phyloP scores from a whole-genome alignment of 2,113 vertebrate species.

The Ptilorrhoa leucosticta region DNA sequence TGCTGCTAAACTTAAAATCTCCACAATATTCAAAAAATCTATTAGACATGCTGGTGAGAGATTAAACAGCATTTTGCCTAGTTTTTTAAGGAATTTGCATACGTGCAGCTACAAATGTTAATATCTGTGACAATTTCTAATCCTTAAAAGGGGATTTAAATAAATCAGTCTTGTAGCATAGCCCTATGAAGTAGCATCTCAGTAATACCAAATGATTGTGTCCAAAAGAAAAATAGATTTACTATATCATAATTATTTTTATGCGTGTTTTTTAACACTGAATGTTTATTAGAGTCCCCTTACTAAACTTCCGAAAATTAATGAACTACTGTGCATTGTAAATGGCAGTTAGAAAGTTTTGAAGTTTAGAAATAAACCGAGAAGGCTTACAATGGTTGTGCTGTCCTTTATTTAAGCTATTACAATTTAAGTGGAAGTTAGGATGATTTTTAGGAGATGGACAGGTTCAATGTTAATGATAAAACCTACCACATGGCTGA shows the following conservation, averaged over 20 bases:
- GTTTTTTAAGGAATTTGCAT: slow-evolving; percentile 22
- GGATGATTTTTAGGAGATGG: not conserved
- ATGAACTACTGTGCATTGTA: not conserved
- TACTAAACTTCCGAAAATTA: not conserved
- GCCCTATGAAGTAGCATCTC: not conserved
- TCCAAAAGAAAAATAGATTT: not conserved
- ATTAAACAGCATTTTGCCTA: slow-evolving; percentile 23
- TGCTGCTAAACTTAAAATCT: slow-evolving; percentile 55
- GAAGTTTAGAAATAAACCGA: not conserved
- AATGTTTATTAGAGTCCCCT: not conserved
- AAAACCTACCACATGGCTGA: not conserved
- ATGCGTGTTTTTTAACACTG: not conserved
- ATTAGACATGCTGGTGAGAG: not conserved
- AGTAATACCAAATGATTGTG: not conserved
- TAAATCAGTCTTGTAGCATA: not conserved
- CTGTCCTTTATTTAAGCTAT: not conserved
- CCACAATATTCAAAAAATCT: slow-evolving; percentile 19
- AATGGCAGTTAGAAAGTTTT: not conserved
- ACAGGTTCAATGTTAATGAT: not conserved
- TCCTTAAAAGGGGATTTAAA: slow-evolving; percentile 21
- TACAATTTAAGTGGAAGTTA: not conserved
- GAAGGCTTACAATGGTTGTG: not conserved
- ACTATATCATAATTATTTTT: not conserved
- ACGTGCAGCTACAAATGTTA: not conserved
- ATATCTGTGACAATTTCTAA: not conserved